Base-by-base conservation (phyloP, 30 jellyfish, hydroid and myxozoan species). In the Hydra vulgaris region DNA sequence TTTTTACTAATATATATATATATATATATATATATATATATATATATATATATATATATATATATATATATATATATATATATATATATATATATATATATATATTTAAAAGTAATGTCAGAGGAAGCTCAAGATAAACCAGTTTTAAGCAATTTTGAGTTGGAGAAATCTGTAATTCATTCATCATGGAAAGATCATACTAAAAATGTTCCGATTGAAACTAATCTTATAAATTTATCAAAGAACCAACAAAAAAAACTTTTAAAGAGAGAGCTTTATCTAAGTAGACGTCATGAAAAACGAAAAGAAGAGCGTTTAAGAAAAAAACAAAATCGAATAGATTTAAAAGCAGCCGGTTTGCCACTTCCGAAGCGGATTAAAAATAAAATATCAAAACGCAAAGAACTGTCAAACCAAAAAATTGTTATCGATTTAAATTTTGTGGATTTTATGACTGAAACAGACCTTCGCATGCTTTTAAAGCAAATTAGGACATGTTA, bases 221-320 rank as follows among this genome's bases (percentile, higher is more conserved):
- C 25, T 19, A 79, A 69, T 18, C 73, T 66, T 66, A 25, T 19
- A 0, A 77, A 23, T 54, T 53, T 84, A n/a, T 88, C 96, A 15
- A 88, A 88, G 71, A 88, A 54, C 78, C 86, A 88, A 54, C 82
- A 71, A 55, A 88, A 88, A 24, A 88, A 88, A 54, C 71, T 83
- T 69, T 84, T 84, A 53, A 88, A 88, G 69, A 73, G 73, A 69
- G 81, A 84, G 66, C 25, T 80, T 18, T 56, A 27, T 69, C 73
- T 19, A 24, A 8, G 70, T 7, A 80, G 27, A 80, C 82, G 87
- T 4, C 54, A 21, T 8, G 84, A 80, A 52, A 80, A 70, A 80
- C 55, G 87, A 21, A 67, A 80, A 70, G 84, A 69, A 7, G 87
- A 80, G 27, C 85, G 87, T 0, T 8, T 22, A 20, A 25, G 83